phyloP scores from a whole-genome alignment of 2,888 invertebrate species.

The Autographa pulchrina region DNA sequence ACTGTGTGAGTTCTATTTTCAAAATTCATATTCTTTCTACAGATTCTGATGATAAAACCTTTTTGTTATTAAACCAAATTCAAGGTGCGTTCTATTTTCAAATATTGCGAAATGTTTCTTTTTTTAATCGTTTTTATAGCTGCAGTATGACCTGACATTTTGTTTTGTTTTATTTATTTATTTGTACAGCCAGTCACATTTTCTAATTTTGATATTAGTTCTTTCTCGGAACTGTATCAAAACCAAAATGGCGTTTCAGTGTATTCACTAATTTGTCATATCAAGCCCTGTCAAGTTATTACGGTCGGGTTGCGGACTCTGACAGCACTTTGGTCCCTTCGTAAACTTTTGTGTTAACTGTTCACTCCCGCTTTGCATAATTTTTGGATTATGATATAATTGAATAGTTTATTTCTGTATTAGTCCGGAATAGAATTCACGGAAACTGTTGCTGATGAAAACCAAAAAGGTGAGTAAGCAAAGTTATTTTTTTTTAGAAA shows the following conservation, averaged over 20 bases:
- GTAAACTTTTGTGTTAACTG: constrained; percentile 50
- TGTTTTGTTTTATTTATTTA: neutral
- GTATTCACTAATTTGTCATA: constrained; percentile 48
- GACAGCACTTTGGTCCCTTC: constrained; percentile 40
- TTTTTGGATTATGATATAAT: constrained; percentile 22
- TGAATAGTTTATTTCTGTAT: constrained; percentile 21
- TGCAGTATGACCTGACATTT: neutral
- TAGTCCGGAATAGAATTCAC: neutral
- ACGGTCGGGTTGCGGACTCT: constrained; percentile 25
- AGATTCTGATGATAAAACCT: too few relatives aligned
- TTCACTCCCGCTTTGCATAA: constrained; percentile 36
- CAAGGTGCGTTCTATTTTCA: neutral
- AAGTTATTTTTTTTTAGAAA: neutral
- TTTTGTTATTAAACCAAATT: too few relatives aligned
- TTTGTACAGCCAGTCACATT: neutral
- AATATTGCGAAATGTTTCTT: neutral
- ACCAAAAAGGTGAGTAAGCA: neutral
- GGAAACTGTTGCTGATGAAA: constrained; percentile 12
- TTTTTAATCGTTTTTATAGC: neutral
- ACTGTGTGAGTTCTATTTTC: too few relatives aligned
- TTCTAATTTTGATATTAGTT: neutral
- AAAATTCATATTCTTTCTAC: neutral
- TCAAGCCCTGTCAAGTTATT: constrained; percentile 38
- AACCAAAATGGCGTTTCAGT: constrained; percentile 36
- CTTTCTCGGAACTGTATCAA: constrained; percentile 28